These are phyloP conservation scores for Lasioglossum villosulum DNA, from an alignment of 2,888 invertebrate species.

Conservation along the genomic window DNA sequence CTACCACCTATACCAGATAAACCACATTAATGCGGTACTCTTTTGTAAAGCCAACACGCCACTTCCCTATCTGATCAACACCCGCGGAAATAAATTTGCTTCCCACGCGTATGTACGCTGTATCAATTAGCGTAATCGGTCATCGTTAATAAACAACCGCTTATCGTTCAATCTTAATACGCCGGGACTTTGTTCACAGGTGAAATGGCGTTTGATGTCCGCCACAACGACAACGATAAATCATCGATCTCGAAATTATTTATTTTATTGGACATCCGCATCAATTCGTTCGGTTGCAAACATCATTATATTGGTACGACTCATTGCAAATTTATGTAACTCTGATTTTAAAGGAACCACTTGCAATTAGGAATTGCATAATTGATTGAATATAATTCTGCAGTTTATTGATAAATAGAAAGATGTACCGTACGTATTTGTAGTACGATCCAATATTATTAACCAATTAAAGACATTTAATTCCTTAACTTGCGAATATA, in stretches of 20 bases:
- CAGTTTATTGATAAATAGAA: too few species aligned
- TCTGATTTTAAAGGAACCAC: too few species aligned
- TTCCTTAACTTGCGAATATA: too few species aligned
- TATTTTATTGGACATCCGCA: background rate
- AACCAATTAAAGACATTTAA: too few species aligned
- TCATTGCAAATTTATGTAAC: background rate
- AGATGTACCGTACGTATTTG: too few species aligned
- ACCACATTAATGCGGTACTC: constrained; percentile 48
- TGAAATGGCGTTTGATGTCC: background rate
- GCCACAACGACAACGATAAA: background rate
- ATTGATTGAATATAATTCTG: too few species aligned
- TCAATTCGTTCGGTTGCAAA: background rate
- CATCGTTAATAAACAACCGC: constrained; percentile 43
- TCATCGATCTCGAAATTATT: background rate
- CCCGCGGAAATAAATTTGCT: constrained; percentile 42
- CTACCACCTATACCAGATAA: constrained; percentile 53
- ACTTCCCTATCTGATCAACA: constrained; percentile 49
- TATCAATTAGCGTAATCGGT: constrained; percentile 42
- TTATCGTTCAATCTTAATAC: constrained; percentile 44
- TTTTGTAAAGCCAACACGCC: constrained; percentile 57
- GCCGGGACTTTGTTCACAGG: constrained; percentile 14
- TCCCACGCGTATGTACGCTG: background rate
- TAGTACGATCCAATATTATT: too few species aligned
- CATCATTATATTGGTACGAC: background rate
- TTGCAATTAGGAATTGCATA: too few species aligned